Conservation (phyloP, 92 coral and sea anemone genomes). For the Palythoa grandis region DNA sequence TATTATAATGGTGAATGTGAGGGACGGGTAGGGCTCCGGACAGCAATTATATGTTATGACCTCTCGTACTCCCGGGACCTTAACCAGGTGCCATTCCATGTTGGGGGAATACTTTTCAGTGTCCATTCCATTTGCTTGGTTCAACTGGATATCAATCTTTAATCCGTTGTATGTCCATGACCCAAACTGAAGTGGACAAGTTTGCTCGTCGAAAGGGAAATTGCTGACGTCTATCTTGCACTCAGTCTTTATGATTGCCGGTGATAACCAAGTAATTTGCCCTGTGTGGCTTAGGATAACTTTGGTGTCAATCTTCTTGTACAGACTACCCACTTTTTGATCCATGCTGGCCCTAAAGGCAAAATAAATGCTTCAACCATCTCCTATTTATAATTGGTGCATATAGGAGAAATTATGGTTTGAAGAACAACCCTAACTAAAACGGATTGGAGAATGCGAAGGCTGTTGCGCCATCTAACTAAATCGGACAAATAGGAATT, state of each 20-base stretch:
- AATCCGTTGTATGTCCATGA: conserved; percentile 70
- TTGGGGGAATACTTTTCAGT: conserved; percentile 44
- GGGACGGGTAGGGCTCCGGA: conserved; percentile 56
- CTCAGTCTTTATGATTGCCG: conserved; percentile 56
- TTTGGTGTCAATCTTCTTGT: conserved; percentile 49
- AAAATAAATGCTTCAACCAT: neutral
- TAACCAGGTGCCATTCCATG: conserved; percentile 60
- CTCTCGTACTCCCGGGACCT: conserved; percentile 34
- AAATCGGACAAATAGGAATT: too few relatives aligned
- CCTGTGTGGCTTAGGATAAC: conserved; percentile 53
- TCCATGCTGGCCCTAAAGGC: conserved; percentile 37
- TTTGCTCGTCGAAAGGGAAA: conserved; percentile 76
- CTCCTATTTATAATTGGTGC: neutral
- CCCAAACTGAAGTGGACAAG: conserved; percentile 64
- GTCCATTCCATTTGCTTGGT: conserved; percentile 28
- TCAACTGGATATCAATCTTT: conserved; percentile 53
- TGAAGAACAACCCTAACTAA: too few relatives aligned
- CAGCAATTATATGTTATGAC: conserved; percentile 61
- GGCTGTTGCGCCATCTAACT: too few relatives aligned
- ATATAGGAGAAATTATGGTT: neutral
- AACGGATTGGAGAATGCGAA: too few relatives aligned
- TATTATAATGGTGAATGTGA: conserved; percentile 48
- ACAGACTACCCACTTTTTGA: conserved; percentile 38
- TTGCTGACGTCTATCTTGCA: conserved; percentile 65
- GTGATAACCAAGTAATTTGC: conserved; percentile 57